Evolutionary conservation across 2,888 invertebrate species (phyloP).

Genomic region (Rhyacophila evoluta): DNA sequence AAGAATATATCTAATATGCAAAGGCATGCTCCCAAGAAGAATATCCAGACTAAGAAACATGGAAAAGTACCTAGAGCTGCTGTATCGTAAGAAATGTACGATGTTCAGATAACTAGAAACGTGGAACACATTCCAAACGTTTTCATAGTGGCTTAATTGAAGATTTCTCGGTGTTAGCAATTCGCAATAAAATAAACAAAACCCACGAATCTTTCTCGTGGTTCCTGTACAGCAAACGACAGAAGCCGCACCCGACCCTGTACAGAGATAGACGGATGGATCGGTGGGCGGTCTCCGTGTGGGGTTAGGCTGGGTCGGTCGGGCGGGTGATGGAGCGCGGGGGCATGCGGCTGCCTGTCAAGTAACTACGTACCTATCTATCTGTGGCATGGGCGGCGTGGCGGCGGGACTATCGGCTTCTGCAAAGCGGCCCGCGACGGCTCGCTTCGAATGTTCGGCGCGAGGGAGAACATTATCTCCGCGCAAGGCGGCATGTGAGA

Average conservation of each 20-base stretch:
- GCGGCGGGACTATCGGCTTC: conserved; percentile 24
- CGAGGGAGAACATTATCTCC: conserved; percentile 6
- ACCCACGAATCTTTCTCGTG: not conserved
- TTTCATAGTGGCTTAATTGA: too few species aligned
- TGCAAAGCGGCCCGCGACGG: conserved; percentile 22
- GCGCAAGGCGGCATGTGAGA: not conserved
- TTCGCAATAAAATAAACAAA: too few species aligned
- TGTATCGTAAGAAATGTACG: too few species aligned
- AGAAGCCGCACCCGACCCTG: conserved; percentile 22
- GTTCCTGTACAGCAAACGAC: conserved; percentile 19
- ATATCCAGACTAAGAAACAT: too few species aligned
- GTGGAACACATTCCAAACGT: too few species aligned
- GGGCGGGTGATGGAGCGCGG: conserved; percentile 20
- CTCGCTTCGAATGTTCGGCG: not conserved
- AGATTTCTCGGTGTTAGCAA: too few species aligned
- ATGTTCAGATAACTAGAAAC: too few species aligned
- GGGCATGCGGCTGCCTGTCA: conserved; percentile 27
- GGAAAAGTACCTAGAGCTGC: too few species aligned
- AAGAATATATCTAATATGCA: too few species aligned
- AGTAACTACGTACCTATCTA: conserved; percentile 14
- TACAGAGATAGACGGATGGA: conserved; percentile 24
- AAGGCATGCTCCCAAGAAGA: too few species aligned
- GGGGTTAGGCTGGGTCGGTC: not conserved
- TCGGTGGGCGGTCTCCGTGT: conserved; percentile 18
- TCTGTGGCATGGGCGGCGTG: conserved; percentile 8